These are phyloP conservation scores for Triops longicaudatus DNA, from an alignment of 1,140 invertebrate genomes.

Conservation along the genomic window DNA sequence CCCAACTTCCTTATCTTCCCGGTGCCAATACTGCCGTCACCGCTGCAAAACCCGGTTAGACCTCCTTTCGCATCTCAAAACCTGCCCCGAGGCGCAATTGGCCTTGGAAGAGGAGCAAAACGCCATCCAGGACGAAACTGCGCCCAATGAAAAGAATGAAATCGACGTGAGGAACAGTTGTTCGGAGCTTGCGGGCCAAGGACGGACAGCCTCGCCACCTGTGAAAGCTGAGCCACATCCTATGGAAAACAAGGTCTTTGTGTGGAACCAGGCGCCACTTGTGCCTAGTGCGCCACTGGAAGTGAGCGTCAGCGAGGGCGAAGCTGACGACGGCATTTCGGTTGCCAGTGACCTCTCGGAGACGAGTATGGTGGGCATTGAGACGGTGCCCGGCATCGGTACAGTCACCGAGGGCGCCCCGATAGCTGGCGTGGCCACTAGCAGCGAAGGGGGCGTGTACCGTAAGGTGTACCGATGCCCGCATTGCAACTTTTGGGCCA, in stretches of 20 bases:
- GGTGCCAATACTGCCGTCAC: slow-evolving; percentile 74
- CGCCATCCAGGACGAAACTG: neutral
- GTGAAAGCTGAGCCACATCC: slow-evolving; percentile 46
- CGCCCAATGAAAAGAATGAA: slow-evolving; percentile 30
- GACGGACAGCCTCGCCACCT: neutral
- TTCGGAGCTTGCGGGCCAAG: neutral
- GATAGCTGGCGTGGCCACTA: slow-evolving; percentile 8
- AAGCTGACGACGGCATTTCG: slow-evolving; percentile 34
- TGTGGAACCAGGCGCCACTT: slow-evolving; percentile 53
- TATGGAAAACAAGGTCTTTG: slow-evolving; percentile 64
- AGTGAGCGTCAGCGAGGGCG: slow-evolving; percentile 29
- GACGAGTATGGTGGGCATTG: slow-evolving; percentile 40
- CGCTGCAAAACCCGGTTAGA: slow-evolving; percentile 71
- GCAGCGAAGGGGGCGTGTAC: slow-evolving; percentile 31
- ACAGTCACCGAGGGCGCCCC: slow-evolving; percentile 38
- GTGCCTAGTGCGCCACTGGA: neutral
- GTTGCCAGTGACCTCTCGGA: slow-evolving; percentile 28
- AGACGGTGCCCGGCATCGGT: slow-evolving; percentile 46
- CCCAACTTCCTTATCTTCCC: slow-evolving; percentile 45
- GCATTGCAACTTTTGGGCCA: slow-evolving; percentile 81
- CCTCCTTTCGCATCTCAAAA: slow-evolving; percentile 60
- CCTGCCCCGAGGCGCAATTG: slow-evolving; percentile 44
- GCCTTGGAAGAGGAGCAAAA: slow-evolving; percentile 41
- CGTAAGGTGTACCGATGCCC: slow-evolving; percentile 77
- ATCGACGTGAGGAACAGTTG: neutral